Base-by-base conservation (phyloP, 64 coral and sea anemone species). In the Pachyseris speciosa region DNA sequence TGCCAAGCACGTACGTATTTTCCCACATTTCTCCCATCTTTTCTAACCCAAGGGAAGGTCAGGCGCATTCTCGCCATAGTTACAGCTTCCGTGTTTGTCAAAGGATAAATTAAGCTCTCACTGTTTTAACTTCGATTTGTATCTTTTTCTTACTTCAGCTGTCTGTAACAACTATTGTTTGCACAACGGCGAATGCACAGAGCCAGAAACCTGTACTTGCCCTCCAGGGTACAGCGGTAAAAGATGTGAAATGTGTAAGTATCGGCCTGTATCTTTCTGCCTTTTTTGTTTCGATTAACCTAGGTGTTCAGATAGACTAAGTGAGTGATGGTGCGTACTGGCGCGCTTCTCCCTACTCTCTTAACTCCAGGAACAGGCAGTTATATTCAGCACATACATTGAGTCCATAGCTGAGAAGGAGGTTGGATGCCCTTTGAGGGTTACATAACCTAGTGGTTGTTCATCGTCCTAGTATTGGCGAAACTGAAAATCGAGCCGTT, bases 201-300 rank as follows among this genome's bases (percentile, higher is more conserved):
- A 86, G 5, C 91, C 91, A 22, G 77, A 94, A 60, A 86, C 69
- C n/a, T 94, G 91, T 64, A 80, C 84, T 1, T 94, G 91, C 41
- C 34, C 73, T 0, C 57, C 84, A 15, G 91, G 83, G 25, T 94
- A 88, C 67, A 73, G 59, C 53, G 91, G 91, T 9, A 77, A 51
- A 64, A 80, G 84, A 94, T 94, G 91, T 37, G 91, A 94, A 39
- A 79, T 80, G 81, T 94, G 91, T 94, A 88, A 87, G 84, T 92
- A 65, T 2, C 29, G 0, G 29, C 16, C 24, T 13, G 3, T 22
- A 17, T 68, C 64, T 0, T 36, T 16, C 9, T 68, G 20, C 13
- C 20, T 9, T 29, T 19, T 52, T 13, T 37, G 22, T 61, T 12
- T 53, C 28, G 28, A 41, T 13, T 0, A 51, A 91, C 55, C 38